Conservation (phyloP, 2,888 invertebrate species). For the Acrobasis consociella region DNA sequence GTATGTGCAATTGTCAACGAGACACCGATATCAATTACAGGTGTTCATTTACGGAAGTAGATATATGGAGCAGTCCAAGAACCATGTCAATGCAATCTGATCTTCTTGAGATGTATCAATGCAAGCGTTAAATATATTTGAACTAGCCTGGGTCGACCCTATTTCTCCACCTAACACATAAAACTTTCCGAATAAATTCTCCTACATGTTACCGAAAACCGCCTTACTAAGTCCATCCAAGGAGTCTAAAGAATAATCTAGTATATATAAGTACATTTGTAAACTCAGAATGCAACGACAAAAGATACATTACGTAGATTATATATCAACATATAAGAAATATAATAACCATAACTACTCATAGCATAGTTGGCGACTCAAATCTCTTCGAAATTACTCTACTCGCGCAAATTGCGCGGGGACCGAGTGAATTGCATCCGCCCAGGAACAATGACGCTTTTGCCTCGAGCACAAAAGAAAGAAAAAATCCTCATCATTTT, state of each 20-base stretch:
- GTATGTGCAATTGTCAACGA: constrained; percentile 33
- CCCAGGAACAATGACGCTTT: constrained; percentile 76
- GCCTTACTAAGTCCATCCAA: no score
- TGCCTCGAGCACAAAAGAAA: constrained; percentile 64
- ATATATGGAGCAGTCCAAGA: constrained; percentile 23
- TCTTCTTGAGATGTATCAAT: constrained; percentile 16
- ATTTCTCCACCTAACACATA: no score
- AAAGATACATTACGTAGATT: background rate
- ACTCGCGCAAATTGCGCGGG: constrained; percentile 77
- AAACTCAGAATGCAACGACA: no score
- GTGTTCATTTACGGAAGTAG: constrained; percentile 38
- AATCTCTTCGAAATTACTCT: constrained; percentile 75
- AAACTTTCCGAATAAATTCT: no score
- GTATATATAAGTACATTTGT: no score
- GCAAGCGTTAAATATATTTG: no score
- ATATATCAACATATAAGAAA: background rate
- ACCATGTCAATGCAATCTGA: constrained; percentile 26
- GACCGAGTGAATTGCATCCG: constrained; percentile 80
- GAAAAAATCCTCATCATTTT: constrained; percentile 66
- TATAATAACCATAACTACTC: background rate
- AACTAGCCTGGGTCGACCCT: no score
- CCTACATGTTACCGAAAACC: no score
- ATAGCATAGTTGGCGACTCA: constrained; percentile 43
- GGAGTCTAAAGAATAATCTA: no score
- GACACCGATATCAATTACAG: constrained; percentile 36